A percentile compares a stretch with the other conserved stretches of the same genome.
These are phyloP conservation scores for Sceloporus tristichus DNA, from an alignment of 2,113 vertebrate species.

Conservation along the genomic window DNA sequence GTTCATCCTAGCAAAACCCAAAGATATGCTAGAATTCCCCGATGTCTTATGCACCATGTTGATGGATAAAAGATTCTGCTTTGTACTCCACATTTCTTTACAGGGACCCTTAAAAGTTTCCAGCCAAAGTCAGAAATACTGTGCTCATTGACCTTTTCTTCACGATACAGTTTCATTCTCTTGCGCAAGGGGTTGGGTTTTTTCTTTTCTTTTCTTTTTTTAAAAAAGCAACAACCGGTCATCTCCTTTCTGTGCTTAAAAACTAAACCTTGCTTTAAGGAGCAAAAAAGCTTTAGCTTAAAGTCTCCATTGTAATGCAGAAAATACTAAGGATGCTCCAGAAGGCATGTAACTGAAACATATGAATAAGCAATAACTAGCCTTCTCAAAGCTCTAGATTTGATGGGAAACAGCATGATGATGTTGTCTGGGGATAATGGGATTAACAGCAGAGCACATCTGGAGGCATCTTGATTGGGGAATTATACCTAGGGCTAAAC, in stretches of 20 bases:
- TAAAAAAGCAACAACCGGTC: neutral
- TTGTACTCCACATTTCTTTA: constrained; percentile 37
- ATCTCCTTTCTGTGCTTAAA: constrained; percentile 19
- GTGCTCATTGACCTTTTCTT: constrained; percentile 63
- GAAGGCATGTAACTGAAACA: neutral
- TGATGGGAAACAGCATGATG: neutral
- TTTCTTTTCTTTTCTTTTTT: neutral
- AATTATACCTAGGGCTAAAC: neutral
- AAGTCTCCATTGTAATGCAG: neutral
- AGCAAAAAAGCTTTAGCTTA: neutral
- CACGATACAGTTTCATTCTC: constrained; percentile 17
- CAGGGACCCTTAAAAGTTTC: constrained; percentile 40
- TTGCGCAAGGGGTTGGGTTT: constrained; percentile 3
- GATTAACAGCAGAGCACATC: no score
- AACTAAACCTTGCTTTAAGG: constrained; percentile 45
- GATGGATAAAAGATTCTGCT: constrained; percentile 46
- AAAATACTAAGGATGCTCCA: neutral
- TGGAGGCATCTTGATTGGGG: neutral
- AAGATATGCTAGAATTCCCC: constrained; percentile 42
- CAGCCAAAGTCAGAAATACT: constrained; percentile 50
- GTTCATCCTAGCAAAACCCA: constrained; percentile 44
- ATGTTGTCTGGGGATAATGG: neutral
- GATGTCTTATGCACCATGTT: constrained; percentile 37
- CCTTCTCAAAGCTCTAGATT: neutral
- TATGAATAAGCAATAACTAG: no score